Evolutionary conservation across 1,140 invertebrate species (phyloP).

Genomic region (Drosophila punjabiensis): DNA sequence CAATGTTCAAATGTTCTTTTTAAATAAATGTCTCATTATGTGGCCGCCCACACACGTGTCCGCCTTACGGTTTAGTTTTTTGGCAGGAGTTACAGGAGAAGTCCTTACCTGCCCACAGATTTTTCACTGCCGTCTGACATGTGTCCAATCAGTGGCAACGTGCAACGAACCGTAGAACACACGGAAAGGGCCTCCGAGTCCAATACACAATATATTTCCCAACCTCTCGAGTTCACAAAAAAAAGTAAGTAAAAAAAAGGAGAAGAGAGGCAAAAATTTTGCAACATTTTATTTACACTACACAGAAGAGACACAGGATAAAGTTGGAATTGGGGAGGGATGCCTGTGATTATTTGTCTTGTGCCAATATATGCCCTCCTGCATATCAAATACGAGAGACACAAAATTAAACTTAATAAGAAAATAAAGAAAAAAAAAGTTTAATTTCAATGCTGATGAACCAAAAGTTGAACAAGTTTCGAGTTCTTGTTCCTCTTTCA

Average conservation of each 20-base stretch:
- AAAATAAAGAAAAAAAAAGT: conserved; percentile 3
- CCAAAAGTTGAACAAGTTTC: conserved; percentile 14
- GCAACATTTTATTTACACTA: conserved; percentile 55
- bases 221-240: conserved; percentile 7
- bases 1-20: conserved; percentile 55
- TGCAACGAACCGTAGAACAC: conserved; percentile 52
- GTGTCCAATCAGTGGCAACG: conserved; percentile 64
- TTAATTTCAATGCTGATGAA: conserved; percentile 61
- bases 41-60: conserved; percentile 47
- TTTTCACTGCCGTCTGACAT: conserved; percentile 58
- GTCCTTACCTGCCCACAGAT: conserved; percentile 37
- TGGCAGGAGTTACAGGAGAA: conserved; percentile 3
- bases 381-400: conserved; percentile 49
- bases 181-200: conserved; percentile 35
- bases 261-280: conserved; percentile 23
- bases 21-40: conserved; percentile 66
- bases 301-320: conserved; percentile 25
- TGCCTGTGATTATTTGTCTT: conserved; percentile 51
- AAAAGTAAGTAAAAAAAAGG: conserved; percentile 5
- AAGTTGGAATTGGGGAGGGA: conserved; percentile 5
- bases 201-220: not conserved
- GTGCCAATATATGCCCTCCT: conserved; percentile 57
- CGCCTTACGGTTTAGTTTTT: conserved; percentile 37
- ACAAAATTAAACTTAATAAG: conserved; percentile 36
- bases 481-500: conserved; percentile 19